These are phyloP conservation scores for Hylomyscus alleni DNA, from an alignment of 2,797 vertebrate species.

Conservation along the genomic window DNA sequence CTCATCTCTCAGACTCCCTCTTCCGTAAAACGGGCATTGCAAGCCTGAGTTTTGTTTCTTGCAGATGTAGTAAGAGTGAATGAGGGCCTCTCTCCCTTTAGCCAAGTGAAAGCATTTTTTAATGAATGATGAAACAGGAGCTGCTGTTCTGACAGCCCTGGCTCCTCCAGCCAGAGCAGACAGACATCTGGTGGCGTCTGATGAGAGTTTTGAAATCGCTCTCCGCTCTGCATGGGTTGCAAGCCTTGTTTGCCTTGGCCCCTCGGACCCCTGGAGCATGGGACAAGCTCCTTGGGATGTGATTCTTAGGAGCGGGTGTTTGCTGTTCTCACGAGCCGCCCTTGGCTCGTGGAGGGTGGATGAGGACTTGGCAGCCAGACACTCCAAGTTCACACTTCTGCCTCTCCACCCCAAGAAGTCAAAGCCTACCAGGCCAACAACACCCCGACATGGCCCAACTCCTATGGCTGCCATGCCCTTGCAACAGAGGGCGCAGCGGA, in stretches of 20 bases:
- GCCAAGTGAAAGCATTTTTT: background rate
- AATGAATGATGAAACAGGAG: background rate
- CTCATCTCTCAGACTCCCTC: background rate
- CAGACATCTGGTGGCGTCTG: background rate
- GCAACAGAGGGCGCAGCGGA: fast-evolving
- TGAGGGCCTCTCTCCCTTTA: background rate
- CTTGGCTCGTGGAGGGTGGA: fast-evolving
- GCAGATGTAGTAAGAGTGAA: background rate
- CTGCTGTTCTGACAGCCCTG: background rate
- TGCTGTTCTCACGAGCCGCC: no score
- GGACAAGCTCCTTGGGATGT: no score
- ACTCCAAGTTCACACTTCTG: background rate
- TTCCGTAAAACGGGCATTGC: background rate
- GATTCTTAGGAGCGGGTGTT: no score
- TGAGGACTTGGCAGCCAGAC: background rate
- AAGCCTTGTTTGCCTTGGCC: background rate
- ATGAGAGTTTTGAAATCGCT: background rate
- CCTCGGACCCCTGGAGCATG: background rate
- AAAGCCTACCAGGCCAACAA: background rate
- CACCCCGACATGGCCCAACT: background rate
- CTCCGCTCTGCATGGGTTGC: background rate
- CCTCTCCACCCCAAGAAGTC: background rate
- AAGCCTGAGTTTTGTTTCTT: background rate
- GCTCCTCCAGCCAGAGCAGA: background rate
- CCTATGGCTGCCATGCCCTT: background rate